Evolutionary conservation across 2,888 invertebrate genomes (phyloP), one percentile per base, ranked within the genome.

Genomic region (Hydropsyche betteni): DNA sequence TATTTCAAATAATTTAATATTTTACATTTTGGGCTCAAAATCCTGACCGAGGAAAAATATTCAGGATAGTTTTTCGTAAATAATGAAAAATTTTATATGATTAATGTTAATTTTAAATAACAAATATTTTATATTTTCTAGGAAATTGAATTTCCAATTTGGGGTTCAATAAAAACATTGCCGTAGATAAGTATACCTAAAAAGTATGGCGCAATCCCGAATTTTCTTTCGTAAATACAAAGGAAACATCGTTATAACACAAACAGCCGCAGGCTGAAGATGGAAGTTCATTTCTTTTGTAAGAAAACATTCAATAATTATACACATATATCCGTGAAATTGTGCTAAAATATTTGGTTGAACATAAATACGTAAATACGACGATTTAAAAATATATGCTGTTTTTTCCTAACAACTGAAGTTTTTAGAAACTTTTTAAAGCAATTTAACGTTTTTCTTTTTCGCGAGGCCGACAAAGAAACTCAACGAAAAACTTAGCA

Each of bases 181-280:
- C 6, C 44, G 10, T 2, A 10, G 10, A 10, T 44, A 4, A 44
- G 10, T 44, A 16, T 8, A 58, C 8, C 24, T 58, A 8, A 14
- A 58, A 58, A 58, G 16, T 24, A 58, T 24, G 16, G 3, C 16
- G 1, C 14, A 58, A 10, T 53, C 14, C 24, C 58, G 34, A 71
- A 71, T 36, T 71, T 71, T 71, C 36, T 51, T n/a, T 71, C 71
- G 71, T 55, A 71, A 53, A 70, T 70, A 51, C 53, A 50, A 71
- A 71, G 71, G 55, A 34, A 71, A 53, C 71, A 71, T 55, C 55
- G 71, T 71, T 71, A 71, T 52, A 71, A 71, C 71, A 71, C 33
- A 70, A 71, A 71, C 71, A 71, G 53, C 71, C 71, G 51, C 71
- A 12, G 55, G 71, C 71, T 14, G 16, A 58, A 58, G 58, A 58